Conservation (phyloP, 2,113 vertebrate species). For the Atlantisia rogersi region DNA sequence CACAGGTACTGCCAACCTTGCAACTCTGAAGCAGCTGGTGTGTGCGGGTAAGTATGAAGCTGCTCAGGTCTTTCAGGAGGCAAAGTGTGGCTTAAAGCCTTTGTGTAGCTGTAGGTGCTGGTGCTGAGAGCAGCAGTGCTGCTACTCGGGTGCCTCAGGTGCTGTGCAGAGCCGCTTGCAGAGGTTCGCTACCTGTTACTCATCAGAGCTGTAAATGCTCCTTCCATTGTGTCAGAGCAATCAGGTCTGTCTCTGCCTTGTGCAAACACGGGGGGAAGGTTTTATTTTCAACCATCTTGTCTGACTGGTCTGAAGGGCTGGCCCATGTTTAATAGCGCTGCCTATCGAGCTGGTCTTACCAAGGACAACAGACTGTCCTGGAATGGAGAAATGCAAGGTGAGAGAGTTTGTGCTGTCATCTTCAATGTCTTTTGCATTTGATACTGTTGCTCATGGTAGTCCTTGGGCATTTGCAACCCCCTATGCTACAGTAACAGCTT, state of each 20-base stretch:
- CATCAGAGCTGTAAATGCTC: neutral
- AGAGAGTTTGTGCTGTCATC: neutral
- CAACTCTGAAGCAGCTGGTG: neutral
- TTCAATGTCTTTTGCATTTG: neutral
- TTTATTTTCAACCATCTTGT: neutral
- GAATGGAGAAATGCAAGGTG: accelerated
- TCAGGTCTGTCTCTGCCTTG: neutral
- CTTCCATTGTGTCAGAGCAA: neutral
- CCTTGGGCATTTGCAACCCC: neutral
- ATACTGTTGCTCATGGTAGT: neutral
- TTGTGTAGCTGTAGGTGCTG: neutral
- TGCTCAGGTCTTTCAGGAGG: neutral
- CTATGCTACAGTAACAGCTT: neutral
- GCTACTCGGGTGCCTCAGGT: accelerated
- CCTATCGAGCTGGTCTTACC: neutral
- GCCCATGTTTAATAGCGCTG: neutral
- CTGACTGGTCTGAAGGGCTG: neutral
- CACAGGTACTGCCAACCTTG: neutral
- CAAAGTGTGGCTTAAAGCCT: neutral
- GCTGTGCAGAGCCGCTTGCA: neutral
- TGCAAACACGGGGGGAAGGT: neutral
- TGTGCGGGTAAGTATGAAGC: neutral
- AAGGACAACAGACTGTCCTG: neutral
- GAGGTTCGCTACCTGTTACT: neutral
- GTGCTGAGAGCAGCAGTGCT: neutral